Percentiles rank a stretch among this genome's conserved stretches.
Conservation (phyloP, 2,888 invertebrate genomes). For the Drosophila suboccidentalis region DNA sequence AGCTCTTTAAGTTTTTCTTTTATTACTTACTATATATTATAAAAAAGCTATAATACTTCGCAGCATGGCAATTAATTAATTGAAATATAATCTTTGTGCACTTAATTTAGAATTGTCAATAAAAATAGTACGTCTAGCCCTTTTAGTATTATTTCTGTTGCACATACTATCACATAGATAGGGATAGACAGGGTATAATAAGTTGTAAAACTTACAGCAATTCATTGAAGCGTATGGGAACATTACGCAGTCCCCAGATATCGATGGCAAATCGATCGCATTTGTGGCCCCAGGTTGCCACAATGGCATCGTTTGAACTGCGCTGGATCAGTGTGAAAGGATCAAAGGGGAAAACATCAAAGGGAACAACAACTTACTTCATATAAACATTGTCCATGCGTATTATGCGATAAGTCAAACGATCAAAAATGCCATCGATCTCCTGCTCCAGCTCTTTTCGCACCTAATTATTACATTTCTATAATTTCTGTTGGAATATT, state of each 20-base stretch:
- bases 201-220: conserved; percentile 62
- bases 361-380: conserved; percentile 62
- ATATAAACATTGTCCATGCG: conserved; percentile 75
- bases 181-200: background rate
- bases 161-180: background rate
- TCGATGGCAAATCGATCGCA: conserved; percentile 72
- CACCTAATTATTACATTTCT: conserved; percentile 36
- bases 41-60: no score
- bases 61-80: no score
- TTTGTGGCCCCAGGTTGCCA: conserved; percentile 66
- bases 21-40: no score
- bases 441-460: conserved; percentile 56
- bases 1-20: no score
- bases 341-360: background rate
- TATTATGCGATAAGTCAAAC: conserved; percentile 75
- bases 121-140: background rate
- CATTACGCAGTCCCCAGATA: conserved; percentile 80
- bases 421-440: conserved; percentile 68
- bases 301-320: conserved; percentile 65
- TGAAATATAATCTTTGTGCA: background rate
- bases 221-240: conserved; percentile 72
- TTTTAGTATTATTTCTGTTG: background rate
- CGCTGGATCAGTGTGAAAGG: background rate
- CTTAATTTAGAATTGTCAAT: background rate
- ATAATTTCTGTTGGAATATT: background rate